Evolutionary conservation across 2,797 vertebrate species (phyloP), one percentile per base, ranked within the genome.

Genomic region (Choloepus didactylus): DNA sequence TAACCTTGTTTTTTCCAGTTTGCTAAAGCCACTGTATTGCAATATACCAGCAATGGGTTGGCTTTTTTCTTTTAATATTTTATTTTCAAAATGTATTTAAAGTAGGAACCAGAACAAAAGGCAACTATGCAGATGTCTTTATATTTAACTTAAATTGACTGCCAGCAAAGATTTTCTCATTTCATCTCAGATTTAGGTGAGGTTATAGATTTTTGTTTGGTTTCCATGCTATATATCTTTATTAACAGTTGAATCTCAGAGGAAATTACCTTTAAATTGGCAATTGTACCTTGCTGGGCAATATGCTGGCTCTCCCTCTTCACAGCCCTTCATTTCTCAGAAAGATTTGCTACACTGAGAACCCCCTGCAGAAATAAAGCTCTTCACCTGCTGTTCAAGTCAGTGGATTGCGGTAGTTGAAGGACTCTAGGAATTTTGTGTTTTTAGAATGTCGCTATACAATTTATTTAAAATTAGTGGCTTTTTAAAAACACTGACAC

Each of bases 341-440:
- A 89, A 51, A 79, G 77, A 35, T 89, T 96, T 97, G 83, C 97
- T 97, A 95, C 96, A 35, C 86, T 31, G 49, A 84, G 93, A 89
- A 14, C 21, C 59, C 84, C 5, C 9, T 56, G 35, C 72, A 95
- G 95, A 97, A 89, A 91, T 27, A 79, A 6, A 93, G 62, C 35
- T 89, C 76, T 72, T 94, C 87, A 44, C 86, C 97, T 97, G 95
- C 93, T 97, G 97, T 97, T 98, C 92, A 94, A 94, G 83, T 95
- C 91, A 94, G 87, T 95, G 87, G 9, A 77, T 85, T 96, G 94
- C 97, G 98, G 97, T 95, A 81, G 16, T 49, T 94, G 91, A 93
- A 96, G 77, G 31, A 94, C 44, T 92, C 92, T n/a, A 95, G 73
- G 95, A 97, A 96, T 82, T 49, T 46, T 70, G 79, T 31, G 62